Conservation (phyloP, 2,888 invertebrate species). For the Netelia melanura region DNA sequence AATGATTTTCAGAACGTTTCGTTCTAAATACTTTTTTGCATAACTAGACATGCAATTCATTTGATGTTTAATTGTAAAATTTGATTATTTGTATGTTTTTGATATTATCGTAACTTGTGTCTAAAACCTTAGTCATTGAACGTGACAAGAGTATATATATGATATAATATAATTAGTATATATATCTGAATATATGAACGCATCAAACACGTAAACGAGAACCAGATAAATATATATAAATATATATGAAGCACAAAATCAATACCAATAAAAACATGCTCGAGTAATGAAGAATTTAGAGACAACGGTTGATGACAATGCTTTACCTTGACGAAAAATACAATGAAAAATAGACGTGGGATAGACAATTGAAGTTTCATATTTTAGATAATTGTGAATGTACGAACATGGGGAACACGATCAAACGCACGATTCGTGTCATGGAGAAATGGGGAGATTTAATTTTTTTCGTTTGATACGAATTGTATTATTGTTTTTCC, state of each 20-base stretch:
- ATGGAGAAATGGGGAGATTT: slow-evolving; percentile 32
- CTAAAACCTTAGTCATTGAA: not conserved
- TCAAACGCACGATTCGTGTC: not conserved
- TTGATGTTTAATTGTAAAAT: not conserved
- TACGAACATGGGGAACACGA: slow-evolving; percentile 8
- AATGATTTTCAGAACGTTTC: slow-evolving; percentile 11
- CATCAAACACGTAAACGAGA: slow-evolving; percentile 31
- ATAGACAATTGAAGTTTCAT: slow-evolving; percentile 7
- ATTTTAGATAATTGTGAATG: not conserved
- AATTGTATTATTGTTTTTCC: not conserved
- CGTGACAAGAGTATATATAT: not conserved
- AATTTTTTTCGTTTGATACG: slow-evolving; percentile 3
- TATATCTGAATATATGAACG: slow-evolving; percentile 11
- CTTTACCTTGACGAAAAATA: slow-evolving; percentile 7
- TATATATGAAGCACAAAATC: slow-evolving; percentile 25
- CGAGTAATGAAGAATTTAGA: slow-evolving; percentile 10
- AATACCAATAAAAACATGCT: slow-evolving; percentile 41
- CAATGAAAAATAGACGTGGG: not conserved
- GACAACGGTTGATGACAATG: not conserved
- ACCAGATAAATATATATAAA: slow-evolving; percentile 26
- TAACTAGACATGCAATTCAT: slow-evolving; percentile 18
- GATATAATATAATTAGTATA: not conserved
- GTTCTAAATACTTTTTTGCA: not conserved
- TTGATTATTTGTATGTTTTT: not conserved
- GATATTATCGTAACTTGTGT: not conserved